Percentiles rank a stretch among this genome's conserved stretches.
Evolutionary conservation across 2,113 vertebrate genomes (phyloP).

Genomic region (Hyaena hyaena): DNA sequence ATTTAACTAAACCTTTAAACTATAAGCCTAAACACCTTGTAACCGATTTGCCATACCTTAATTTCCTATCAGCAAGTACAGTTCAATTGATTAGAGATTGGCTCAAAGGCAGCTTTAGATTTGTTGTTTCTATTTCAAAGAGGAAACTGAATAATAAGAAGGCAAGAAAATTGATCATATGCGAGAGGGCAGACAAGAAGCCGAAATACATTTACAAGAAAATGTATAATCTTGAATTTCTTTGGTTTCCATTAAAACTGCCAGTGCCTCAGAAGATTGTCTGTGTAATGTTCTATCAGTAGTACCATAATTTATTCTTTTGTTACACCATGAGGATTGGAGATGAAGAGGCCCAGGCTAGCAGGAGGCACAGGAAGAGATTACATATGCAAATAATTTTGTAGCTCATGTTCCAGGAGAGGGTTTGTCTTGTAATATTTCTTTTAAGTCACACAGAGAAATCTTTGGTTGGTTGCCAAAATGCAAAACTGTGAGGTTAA

Average conservation of each 20-base stretch:
- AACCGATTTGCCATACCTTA: background rate
- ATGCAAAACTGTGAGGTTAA: constrained; percentile 48
- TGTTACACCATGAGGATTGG: constrained; percentile 38
- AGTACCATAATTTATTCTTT: constrained; percentile 74
- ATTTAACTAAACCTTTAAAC: constrained; percentile 58
- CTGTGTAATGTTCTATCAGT: constrained; percentile 59
- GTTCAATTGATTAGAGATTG: background rate
- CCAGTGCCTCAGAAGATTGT: constrained; percentile 26
- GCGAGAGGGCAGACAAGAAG: constrained; percentile 24
- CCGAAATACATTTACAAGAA: constrained; percentile 52
- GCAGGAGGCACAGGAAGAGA: constrained; percentile 49
- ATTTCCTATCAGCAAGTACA: background rate
- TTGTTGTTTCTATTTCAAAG: constrained; percentile 3
- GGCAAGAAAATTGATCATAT: constrained; percentile 40
- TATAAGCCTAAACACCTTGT: constrained; percentile 3
- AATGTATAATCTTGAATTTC: constrained; percentile 63
- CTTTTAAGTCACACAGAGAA: constrained; percentile 62
- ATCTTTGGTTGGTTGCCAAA: constrained; percentile 48
- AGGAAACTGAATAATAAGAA: constrained; percentile 56
- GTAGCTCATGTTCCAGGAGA: constrained; percentile 30
- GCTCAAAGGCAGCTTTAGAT: constrained; percentile 33
- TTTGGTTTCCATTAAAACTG: constrained; percentile 66
- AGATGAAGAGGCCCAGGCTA: constrained; percentile 50
- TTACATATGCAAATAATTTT: constrained; percentile 70
- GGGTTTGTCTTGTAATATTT: constrained; percentile 67